Evolutionary conservation across 2,888 invertebrate genomes (phyloP), one percentile per base, ranked within the genome.

Genomic region (Drosophila testacea): DNA sequence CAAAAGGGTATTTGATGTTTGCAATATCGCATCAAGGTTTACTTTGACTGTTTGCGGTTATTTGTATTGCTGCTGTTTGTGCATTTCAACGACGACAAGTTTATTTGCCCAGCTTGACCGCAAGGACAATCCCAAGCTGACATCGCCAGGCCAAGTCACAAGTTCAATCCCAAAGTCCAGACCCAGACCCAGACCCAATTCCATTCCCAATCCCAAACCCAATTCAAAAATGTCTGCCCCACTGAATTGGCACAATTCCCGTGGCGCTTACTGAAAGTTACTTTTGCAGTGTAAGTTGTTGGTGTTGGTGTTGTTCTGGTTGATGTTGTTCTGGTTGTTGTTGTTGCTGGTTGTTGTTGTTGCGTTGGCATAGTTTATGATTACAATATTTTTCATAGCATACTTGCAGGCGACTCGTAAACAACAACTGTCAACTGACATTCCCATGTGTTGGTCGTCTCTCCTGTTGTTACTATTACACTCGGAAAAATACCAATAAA

Each of bases 361-460:
- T 59, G 47, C 39, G 34, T 59, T 41, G 6, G 28, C 28, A n/a
- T 39, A 42, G 56, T 42, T 79, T 77, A 79, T 79, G 79, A 79
- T 68, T 72, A 72, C 79, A 75, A 75, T 68, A 77, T 75, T 65
- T 75, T 79, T 68, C 75, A 76, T 76, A 61, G 77, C 72, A 79
- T 78, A 76, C 77, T 78, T 75, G 69, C 76, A 76, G 79, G 73
- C 76, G 63, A 42, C 51, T 61, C 74, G 55, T 75, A 54, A 70
- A 66, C 63, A 62, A 67, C 55, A 50, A 62, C 55, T 39, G 28
- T 56, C 64, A 57, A 51, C 13, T 51, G 55, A 51, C 55, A 69
- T 69, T 73, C 59, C 73, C 74, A 59, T 54, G 73, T 61, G 66
- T n/a, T 59, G 30, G 47, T 47, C 38, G 47, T 47, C 38, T 16